A percentile compares a stretch with the other conserved stretches of the same genome.
Evolutionary conservation across 2,888 invertebrate genomes (phyloP).

Genomic region (Caenorhabditis virilis): DNA sequence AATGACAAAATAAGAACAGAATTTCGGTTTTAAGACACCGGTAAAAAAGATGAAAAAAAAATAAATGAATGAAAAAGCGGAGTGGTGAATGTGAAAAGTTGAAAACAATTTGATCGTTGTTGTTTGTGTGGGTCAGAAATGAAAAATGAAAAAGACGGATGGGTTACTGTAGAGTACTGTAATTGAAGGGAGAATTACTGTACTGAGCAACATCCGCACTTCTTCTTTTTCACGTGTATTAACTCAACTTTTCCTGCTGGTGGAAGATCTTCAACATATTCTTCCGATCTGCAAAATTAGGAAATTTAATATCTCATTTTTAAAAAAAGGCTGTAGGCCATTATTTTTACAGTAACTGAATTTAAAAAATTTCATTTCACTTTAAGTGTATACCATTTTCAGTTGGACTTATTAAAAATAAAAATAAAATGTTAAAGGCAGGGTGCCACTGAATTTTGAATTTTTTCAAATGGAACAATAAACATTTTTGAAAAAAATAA

Average conservation of each 20-base stretch:
- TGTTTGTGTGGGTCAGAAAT: too few relatives aligned
- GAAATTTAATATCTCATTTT: too few relatives aligned
- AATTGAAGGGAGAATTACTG: too few relatives aligned
- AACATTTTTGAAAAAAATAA: too few relatives aligned
- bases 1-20: background rate
- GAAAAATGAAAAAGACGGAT: too few relatives aligned
- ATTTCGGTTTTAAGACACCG: background rate
- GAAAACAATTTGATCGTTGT: background rate
- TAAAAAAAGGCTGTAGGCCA: too few relatives aligned
- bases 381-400: background rate
- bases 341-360: background rate
- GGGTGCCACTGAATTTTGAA: too few relatives aligned
- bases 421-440: too few relatives aligned
- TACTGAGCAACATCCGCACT: slow-evolving; percentile 58
- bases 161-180: too few relatives aligned
- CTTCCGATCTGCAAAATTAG: slow-evolving; percentile 12
- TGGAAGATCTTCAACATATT: slow-evolving; percentile 46
- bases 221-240: slow-evolving; percentile 57
- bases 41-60: background rate
- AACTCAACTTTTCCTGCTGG: slow-evolving; percentile 54
- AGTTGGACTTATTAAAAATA: too few relatives aligned
- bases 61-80: background rate
- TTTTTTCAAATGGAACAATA: background rate
- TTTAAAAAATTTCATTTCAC: background rate
- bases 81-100: background rate